Conservation (phyloP, 2,888 invertebrate species). For the Drosophila peninsularis region DNA sequence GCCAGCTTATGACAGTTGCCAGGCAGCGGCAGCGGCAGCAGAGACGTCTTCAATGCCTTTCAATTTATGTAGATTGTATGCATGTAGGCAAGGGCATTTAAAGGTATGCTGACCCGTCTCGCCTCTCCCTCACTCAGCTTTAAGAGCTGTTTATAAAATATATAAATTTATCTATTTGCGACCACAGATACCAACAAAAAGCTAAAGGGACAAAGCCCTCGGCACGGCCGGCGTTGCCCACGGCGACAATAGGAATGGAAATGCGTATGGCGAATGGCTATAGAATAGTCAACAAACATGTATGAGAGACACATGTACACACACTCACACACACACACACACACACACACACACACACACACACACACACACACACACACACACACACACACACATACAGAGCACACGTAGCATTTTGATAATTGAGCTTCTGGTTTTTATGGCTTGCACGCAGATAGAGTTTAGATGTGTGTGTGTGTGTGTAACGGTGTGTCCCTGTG, state of each 20-base stretch:
- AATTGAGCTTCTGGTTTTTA: slow-evolving; percentile 79
- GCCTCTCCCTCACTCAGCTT: slow-evolving; percentile 22
- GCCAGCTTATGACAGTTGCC: slow-evolving; percentile 15
- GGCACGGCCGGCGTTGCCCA: slow-evolving; percentile 24
- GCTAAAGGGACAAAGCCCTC: slow-evolving; percentile 61
- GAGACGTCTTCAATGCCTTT: slow-evolving; percentile 46
- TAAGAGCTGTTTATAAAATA: slow-evolving; percentile 69
- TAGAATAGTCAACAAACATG: slow-evolving; percentile 38
- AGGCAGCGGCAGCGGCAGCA: neutral
- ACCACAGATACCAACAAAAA: slow-evolving; percentile 42
- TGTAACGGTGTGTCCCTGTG: neutral
- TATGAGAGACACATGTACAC: neutral
- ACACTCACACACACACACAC: slow-evolving; percentile 17
- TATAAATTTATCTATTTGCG: slow-evolving; percentile 80
- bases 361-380: slow-evolving; percentile 6
- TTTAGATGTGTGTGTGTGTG: slow-evolving; percentile 21
- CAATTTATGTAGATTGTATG: slow-evolving; percentile 60
- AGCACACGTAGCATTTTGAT: slow-evolving; percentile 75
- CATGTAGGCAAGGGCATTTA: slow-evolving; percentile 58
- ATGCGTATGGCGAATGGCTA: slow-evolving; percentile 36
- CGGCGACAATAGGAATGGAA: slow-evolving; percentile 41
- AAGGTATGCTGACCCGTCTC: slow-evolving; percentile 46
- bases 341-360: slow-evolving; percentile 12
- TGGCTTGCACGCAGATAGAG: slow-evolving; percentile 68
- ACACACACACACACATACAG: slow-evolving; percentile 19